Base-by-base conservation (phyloP, 2,888 invertebrate species). In the Cylloceria caligata region DNA sequence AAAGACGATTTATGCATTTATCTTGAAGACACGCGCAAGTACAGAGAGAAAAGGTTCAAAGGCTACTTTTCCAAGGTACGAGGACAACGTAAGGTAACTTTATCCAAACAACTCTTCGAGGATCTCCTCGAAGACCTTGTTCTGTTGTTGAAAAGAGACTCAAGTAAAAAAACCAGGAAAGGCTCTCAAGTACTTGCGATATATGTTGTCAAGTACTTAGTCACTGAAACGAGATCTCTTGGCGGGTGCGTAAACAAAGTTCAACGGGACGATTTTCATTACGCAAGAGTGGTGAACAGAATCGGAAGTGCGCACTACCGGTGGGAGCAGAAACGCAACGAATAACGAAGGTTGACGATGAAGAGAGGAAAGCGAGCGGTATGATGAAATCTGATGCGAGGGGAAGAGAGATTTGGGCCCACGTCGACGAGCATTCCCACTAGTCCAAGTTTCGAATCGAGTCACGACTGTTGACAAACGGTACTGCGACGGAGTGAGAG, bases 391-490 rank as follows among this genome's bases (percentile, higher is more conserved):
- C 57, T 65, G 77, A 71, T 47, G 65, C 68, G 62, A 73, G 34
- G n/a, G 11, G 34, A n/a, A 34, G 57, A 57, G 57, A 81, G 71
- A 84, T 79, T 84, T 75, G 52, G 68, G 74, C 81, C 71, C 71
- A 80, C 69, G 62, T 80, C 52, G 69, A 71, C 68, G 73, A 60
- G 75, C 68, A 72, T 80, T 79, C 74, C 64, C 78, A 52, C 49
- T 57, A 45, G 80, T 55, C 81, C 67, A 55, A 85, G 79, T 76
- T 83, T 80, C 76, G 76, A 83, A 83, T 81, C 81, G 80, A 79
- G 84, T 81, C 83, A 80, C 79, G 80, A 74, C 77, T 85, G 81
- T 85, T 83, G 81, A 85, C 84, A 81, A 84, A 80, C 80, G 64
- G 9, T 62, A 67, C 69, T 81, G 69, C 45, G 68, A 42, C 64